Conservation (phyloP, 35 echinoderm and acorn worm species). For the Heliocidaris tuberculata region DNA sequence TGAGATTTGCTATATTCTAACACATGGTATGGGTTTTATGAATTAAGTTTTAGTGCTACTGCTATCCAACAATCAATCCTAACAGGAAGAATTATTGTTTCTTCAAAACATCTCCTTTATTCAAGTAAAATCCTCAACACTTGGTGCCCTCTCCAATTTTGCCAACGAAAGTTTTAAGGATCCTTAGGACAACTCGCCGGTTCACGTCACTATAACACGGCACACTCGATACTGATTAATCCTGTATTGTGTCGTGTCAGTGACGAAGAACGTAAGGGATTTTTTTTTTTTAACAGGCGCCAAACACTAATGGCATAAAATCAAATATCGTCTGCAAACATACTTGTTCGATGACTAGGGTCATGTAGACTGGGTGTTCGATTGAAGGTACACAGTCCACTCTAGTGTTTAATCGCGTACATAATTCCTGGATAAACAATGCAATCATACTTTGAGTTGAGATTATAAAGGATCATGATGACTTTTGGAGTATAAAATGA, state of each 20-base stretch:
- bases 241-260: too few relatives aligned
- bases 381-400: conserved; percentile 8
- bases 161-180: too few relatives aligned
- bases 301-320: conserved; percentile 6
- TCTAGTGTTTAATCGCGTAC: neutral
- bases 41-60: too few relatives aligned
- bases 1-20: too few relatives aligned
- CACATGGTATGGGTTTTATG: too few relatives aligned
- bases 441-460: neutral
- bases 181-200: neutral
- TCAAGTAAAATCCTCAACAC: neutral
- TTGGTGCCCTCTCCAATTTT: too few relatives aligned
- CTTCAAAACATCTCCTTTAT: neutral
- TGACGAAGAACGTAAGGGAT: neutral
- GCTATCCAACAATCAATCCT: too few relatives aligned
- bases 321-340: conserved; percentile 11
- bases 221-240: neutral
- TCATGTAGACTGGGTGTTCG: neutral
- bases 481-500: too few relatives aligned
- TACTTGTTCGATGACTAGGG: neutral
- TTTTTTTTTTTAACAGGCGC: neutral
- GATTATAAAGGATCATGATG: neutral
- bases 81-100: too few relatives aligned
- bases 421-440: neutral
- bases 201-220: neutral